Evolutionary conservation across 2,888 invertebrate genomes (phyloP).

Genomic region (Aphodius granarius): DNA sequence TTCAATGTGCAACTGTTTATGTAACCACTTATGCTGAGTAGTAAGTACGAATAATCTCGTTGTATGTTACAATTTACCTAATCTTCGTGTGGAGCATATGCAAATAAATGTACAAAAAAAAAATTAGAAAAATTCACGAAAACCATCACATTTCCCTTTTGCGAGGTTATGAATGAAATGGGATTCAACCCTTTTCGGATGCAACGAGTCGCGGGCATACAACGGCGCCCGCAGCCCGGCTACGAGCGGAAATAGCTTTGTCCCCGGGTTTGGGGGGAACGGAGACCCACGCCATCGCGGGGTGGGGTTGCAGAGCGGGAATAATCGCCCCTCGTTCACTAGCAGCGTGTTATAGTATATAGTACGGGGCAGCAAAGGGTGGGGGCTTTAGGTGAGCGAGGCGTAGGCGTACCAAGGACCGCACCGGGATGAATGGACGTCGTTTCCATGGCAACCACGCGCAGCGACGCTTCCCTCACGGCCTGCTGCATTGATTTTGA

Average conservation of each 20-base stretch:
- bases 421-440: conserved; percentile 61
- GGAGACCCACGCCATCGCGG: not conserved
- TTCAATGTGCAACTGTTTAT: no score
- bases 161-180: not conserved
- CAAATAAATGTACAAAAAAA: no score
- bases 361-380: not conserved
- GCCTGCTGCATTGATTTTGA: conserved; percentile 51
- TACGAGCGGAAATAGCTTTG: not conserved
- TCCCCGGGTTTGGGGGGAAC: not conserved
- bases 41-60: no score
- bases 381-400: not conserved
- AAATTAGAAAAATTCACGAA: no score
- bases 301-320: not conserved
- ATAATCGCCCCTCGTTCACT: not conserved
- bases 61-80: no score
- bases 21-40: no score
- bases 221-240: not conserved
- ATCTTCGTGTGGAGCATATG: no score
- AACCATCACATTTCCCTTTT: not conserved
- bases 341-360: not conserved
- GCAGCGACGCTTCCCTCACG: conserved; percentile 38
- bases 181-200: not conserved
- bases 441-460: conserved; percentile 56
- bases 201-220: not conserved
- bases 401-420: conserved; percentile 46